Percentiles rank a stretch among this genome's conserved stretches.
Evolutionary conservation across 2,797 vertebrate species (phyloP).

Genomic region (Fistularia tabacaria): DNA sequence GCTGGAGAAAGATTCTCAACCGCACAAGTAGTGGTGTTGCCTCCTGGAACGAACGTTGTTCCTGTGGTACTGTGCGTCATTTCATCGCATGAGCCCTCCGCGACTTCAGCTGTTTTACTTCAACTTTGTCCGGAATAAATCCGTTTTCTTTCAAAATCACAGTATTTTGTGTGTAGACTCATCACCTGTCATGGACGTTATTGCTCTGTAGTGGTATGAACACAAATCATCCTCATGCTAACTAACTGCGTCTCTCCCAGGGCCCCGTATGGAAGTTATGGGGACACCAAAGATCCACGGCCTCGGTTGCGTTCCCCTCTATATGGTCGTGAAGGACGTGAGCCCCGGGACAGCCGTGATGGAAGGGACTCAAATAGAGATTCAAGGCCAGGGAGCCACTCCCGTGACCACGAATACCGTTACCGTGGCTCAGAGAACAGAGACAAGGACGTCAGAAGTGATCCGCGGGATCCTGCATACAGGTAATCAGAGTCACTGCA

Average conservation of each 20-base stretch:
- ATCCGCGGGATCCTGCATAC: conserved; percentile 70
- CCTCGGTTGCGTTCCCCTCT: conserved; percentile 74
- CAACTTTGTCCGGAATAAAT: too few species aligned
- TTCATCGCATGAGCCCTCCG: too few species aligned
- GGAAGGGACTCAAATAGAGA: conserved; percentile 60
- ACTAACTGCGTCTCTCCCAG: conserved; percentile 47
- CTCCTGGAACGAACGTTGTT: too few species aligned
- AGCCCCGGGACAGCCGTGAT: conserved; percentile 77
- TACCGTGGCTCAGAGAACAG: conserved; percentile 52
- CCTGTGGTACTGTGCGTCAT: too few species aligned
- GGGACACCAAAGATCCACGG: conserved; percentile 65
- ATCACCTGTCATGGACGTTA: neutral
- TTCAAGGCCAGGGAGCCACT: conserved; percentile 44
- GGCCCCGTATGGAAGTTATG: conserved; percentile 59
- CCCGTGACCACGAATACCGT: conserved; percentile 62
- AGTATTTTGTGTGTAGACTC: neutral
- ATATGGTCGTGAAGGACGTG: conserved; percentile 72
- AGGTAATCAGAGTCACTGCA: conserved; percentile 61
- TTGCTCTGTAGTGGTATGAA: neutral
- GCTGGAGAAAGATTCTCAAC: too few species aligned
- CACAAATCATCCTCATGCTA: conserved; percentile 11
- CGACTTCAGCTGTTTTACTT: too few species aligned
- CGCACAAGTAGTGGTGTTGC: too few species aligned
- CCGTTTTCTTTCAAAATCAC: too few species aligned
- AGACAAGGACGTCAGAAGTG: conserved; percentile 73